Conservation (phyloP, 2,888 invertebrate species). For the Andrena haemorrhoa region DNA sequence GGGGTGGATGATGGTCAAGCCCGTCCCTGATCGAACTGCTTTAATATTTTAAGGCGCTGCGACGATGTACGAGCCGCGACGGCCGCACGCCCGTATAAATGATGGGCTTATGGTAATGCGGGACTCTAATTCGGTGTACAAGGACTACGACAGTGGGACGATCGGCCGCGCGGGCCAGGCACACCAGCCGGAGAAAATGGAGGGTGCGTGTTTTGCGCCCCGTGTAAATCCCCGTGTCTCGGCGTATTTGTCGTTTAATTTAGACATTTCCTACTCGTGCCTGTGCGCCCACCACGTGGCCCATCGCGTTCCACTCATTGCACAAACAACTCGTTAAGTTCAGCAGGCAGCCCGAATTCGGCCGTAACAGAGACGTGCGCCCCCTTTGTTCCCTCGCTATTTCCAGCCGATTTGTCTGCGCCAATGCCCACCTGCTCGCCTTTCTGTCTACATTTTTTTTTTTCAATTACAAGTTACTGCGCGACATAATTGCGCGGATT, state of each 20-base stretch:
- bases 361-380: constrained; percentile 54
- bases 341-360: constrained; percentile 69
- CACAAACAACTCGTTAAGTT: constrained; percentile 76
- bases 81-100: constrained; percentile 78
- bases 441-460: constrained; percentile 30
- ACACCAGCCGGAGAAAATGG: constrained; percentile 76
- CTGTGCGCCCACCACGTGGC: constrained; percentile 70
- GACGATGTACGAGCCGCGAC: constrained; percentile 46
- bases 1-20: constrained; percentile 63
- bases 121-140: constrained; percentile 64
- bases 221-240: constrained; percentile 82
- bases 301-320: constrained; percentile 73
- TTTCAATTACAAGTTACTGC: constrained; percentile 49
- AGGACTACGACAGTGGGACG: constrained; percentile 56
- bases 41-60: constrained; percentile 77
- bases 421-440: constrained; percentile 47
- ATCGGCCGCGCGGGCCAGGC: constrained; percentile 56
- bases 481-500: constrained; percentile 2
- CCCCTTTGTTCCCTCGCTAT: constrained; percentile 65
- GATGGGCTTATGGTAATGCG: constrained; percentile 83
- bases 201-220: constrained; percentile 82
- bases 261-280: constrained; percentile 78
- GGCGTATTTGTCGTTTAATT: constrained; percentile 83
- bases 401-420: constrained; percentile 63
- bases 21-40: constrained; percentile 65